Evolutionary conservation across 1,140 invertebrate genomes (phyloP).

Genomic region (Drosophila nikananu): DNA sequence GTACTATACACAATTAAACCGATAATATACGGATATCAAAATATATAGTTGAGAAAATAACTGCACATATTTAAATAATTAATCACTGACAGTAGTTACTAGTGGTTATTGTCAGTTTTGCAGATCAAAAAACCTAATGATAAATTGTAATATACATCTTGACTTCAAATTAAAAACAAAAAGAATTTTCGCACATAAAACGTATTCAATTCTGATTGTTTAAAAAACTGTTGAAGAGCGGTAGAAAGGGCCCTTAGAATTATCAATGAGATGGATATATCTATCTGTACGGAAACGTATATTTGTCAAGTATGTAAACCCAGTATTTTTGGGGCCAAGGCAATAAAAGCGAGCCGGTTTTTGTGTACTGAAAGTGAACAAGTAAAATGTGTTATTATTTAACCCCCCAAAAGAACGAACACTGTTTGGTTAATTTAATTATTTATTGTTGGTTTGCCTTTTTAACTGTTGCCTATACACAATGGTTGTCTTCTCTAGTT

Average conservation of each 20-base stretch:
- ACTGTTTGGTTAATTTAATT: slow-evolving; percentile 38
- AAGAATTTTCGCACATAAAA: slow-evolving; percentile 23
- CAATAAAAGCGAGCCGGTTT: slow-evolving; percentile 69
- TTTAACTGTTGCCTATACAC: slow-evolving; percentile 75
- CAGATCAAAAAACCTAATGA: slow-evolving; percentile 42
- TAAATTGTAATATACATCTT: slow-evolving; percentile 66
- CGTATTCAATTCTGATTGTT: slow-evolving; percentile 36
- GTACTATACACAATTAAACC: slow-evolving; percentile 62
- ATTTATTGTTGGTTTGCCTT: slow-evolving; percentile 58
- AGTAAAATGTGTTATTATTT: slow-evolving; percentile 7
- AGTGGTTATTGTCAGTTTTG: slow-evolving; percentile 56
- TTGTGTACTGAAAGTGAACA: slow-evolving; percentile 65
- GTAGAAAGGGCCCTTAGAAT: slow-evolving; percentile 26
- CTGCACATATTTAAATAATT: slow-evolving; percentile 21
- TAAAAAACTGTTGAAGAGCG: slow-evolving; percentile 26
- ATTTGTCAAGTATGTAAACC: slow-evolving; percentile 34
- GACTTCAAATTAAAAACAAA: slow-evolving; percentile 39
- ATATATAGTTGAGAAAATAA: slow-evolving; percentile 19
- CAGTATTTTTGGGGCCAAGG: slow-evolving; percentile 64
- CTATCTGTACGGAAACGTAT: slow-evolving; percentile 18
- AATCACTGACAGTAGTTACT: slow-evolving; percentile 26
- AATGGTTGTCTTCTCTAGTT: slow-evolving; percentile 68
- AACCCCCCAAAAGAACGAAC: not conserved
- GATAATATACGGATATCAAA: slow-evolving; percentile 6
- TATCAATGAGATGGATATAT: slow-evolving; percentile 11